A percentile compares a stretch with the other conserved stretches of the same genome.
Conservation (phyloP, 2,113 vertebrate genomes). For the Accipiter cooperii region DNA sequence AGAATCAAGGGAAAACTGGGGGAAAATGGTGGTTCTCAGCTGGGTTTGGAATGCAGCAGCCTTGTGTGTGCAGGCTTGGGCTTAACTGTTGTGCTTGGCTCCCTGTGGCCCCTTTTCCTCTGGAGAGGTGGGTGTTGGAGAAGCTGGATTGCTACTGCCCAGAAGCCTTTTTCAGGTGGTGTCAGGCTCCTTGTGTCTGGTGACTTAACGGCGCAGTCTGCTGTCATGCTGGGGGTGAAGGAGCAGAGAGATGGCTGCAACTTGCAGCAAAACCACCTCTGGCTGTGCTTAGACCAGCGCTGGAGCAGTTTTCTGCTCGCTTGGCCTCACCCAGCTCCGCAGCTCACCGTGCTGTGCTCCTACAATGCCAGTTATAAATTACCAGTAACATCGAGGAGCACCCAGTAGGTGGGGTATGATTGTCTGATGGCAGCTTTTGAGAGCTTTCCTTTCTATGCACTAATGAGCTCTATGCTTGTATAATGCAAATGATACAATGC, state of each 20-base stretch:
- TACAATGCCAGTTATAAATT: too few relatives aligned
- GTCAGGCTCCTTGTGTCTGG: not conserved
- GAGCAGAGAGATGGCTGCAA: not conserved
- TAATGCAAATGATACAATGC: too few relatives aligned
- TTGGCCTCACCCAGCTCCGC: not conserved
- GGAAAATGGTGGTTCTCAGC: too few relatives aligned
- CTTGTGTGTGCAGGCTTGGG: rapidly evolving
- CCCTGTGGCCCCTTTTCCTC: rapidly evolving
- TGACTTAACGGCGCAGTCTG: rapidly evolving
- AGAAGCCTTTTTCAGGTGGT: too few relatives aligned
- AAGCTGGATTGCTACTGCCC: not conserved
- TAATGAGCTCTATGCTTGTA: not conserved
- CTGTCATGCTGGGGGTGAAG: rapidly evolving
- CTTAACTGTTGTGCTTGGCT: rapidly evolving
- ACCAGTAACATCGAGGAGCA: rapidly evolving
- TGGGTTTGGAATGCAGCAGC: too few relatives aligned
- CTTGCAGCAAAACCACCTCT: not conserved
- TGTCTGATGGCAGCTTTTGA: not conserved
- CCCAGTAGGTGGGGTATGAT: rapidly evolving
- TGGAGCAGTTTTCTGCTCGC: not conserved
- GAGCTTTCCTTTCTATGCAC: rapidly evolving
- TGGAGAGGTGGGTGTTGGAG: not conserved
- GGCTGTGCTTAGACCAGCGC: rapidly evolving
- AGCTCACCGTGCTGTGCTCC: rapidly evolving
- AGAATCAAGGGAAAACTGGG: rapidly evolving